These are phyloP conservation scores for Pantelozetes paolii DNA, from an alignment of 2,888 invertebrate species.

Conservation along the genomic window DNA sequence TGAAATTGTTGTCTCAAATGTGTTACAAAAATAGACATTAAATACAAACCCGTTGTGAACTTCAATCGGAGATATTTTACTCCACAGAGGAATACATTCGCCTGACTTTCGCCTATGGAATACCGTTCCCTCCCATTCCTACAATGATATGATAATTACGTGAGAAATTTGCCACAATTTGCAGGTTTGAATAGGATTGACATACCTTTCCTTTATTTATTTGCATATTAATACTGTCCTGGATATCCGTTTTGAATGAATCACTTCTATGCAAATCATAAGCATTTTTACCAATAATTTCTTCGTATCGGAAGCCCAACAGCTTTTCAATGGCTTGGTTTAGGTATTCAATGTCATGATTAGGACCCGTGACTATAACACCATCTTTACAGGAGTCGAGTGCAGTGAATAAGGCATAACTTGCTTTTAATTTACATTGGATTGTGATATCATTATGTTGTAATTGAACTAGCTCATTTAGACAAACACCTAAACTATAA, in stretches of 20 bases:
- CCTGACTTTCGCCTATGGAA: slow-evolving; percentile 70
- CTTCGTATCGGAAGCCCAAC: slow-evolving; percentile 67
- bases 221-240: slow-evolving; percentile 52
- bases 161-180: neutral
- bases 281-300: slow-evolving; percentile 61
- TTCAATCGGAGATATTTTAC: slow-evolving; percentile 68
- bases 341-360: slow-evolving; percentile 78
- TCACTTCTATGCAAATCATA: slow-evolving; percentile 59
- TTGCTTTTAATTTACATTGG: slow-evolving; percentile 70
- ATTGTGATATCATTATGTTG: slow-evolving; percentile 71
- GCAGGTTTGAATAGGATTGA: neutral
- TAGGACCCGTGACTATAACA: slow-evolving; percentile 79
- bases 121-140: slow-evolving; percentile 72
- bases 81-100: slow-evolving; percentile 71
- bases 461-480: slow-evolving; percentile 70
- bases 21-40: too few relatives aligned
- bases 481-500: slow-evolving; percentile 57
- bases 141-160: neutral
- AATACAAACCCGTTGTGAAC: slow-evolving; percentile 53
- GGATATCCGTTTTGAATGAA: slow-evolving; percentile 52
- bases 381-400: slow-evolving; percentile 78
- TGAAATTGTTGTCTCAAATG: too few relatives aligned
- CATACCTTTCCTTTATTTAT: slow-evolving; percentile 54
- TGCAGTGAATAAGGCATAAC: slow-evolving; percentile 76
- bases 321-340: slow-evolving; percentile 80